Base-by-base conservation (phyloP, 1,140 invertebrate genomes). In the Eriosoma lanigerum region DNA sequence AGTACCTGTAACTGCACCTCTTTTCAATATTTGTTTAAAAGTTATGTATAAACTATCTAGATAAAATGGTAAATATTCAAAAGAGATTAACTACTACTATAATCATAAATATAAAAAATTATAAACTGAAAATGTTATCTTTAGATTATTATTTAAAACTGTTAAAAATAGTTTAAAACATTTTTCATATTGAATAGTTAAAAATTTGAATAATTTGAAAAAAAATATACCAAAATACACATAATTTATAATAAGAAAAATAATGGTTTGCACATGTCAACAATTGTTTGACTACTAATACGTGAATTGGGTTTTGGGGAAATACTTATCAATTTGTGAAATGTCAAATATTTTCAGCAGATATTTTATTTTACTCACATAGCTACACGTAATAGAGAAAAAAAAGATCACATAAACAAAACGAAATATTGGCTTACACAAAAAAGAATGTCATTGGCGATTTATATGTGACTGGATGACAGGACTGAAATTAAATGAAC, bases 401-500 rank as follows among this genome's bases (percentile, higher is more conserved):
- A 32, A 29, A 19, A 38, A 62, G 29, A 29, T 29, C 29, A 32
- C 60, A 17, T 62, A 32, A 9, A 62, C 29, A 32, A 62, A 62
- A 62, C 29, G 29, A 62, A 62, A 62, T 62, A 62, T 62, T 4
- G 60, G 60, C 26, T 62, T 32, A 17, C 10, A n/a, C 3, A 38
- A 32, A 32, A 19, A 19, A 62, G 58, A 62, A 32, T 62, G 60
- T 62, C 26, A 32, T 62, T 62, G 29, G 17, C 29, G 15, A 62
- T 62, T 62, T 62, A 32, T 62, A 62, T 29, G 58, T 26, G 26
- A 19, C 29, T 9, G 9, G 60, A 17, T 32, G 60, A 62, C 60
- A 62, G 17, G 17, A 32, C 60, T 32, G 17, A 62, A 32, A 62
- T n/a, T 15, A 62, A 62, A 62, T 62, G 26, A 62, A 62, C 60